phyloP scores from a whole-genome alignment of 2,113 vertebrate genomes.

The Neotoma lepida region DNA sequence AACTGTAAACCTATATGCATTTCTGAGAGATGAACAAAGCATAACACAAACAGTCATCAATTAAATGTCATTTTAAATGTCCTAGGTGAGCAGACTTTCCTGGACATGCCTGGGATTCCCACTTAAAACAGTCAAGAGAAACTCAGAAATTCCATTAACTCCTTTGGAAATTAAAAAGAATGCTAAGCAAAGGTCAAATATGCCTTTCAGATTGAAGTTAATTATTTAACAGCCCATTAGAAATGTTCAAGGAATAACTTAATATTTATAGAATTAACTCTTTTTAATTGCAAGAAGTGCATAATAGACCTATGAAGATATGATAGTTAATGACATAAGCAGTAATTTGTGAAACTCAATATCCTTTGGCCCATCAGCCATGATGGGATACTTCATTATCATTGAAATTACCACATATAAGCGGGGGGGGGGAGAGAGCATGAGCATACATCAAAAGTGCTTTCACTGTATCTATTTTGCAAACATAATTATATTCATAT shows the following conservation, averaged over 20 bases:
- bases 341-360: slow-evolving; percentile 15
- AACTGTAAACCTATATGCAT: neutral
- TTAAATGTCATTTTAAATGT: neutral
- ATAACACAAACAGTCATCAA: neutral
- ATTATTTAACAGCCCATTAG: slow-evolving; percentile 39
- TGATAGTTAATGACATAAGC: slow-evolving; percentile 16
- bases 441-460: neutral
- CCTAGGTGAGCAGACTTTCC: neutral
- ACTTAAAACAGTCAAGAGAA: slow-evolving; percentile 47
- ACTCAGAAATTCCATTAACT: neutral
- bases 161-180: slow-evolving; percentile 53
- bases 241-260: slow-evolving; percentile 53
- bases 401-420: neutral
- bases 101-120: neutral
- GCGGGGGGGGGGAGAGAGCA: neutral
- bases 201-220: slow-evolving; percentile 28
- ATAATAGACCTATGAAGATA: neutral
- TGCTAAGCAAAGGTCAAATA: slow-evolving; percentile 32
- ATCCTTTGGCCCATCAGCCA: slow-evolving; percentile 21
- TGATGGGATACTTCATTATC: neutral
- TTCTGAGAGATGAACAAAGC: neutral
- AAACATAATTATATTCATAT: slow-evolving; percentile 43
- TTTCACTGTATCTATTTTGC: neutral
- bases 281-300: slow-evolving; percentile 53
- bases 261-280: slow-evolving; percentile 57